A percentile compares a stretch with the other conserved stretches of the same genome.
These are phyloP conservation scores for Lepidocyrtoides sp. DNA, from an alignment of 2,888 invertebrate species.

Conservation along the genomic window DNA sequence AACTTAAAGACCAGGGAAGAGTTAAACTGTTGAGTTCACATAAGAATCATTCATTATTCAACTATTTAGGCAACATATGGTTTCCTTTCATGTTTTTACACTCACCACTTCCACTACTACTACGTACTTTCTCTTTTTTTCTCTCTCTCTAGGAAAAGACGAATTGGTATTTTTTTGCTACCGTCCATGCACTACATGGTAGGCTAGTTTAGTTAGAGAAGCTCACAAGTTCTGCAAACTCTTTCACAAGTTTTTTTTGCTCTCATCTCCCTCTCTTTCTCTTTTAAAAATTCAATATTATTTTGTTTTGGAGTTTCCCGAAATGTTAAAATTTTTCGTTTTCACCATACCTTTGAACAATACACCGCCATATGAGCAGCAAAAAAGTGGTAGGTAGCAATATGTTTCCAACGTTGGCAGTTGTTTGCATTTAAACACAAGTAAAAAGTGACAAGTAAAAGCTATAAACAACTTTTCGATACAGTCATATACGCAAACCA, in stretches of 20 bases:
- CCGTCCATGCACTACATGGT: too few species aligned
- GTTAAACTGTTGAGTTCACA: constrained; percentile 57
- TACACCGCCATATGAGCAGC: neutral
- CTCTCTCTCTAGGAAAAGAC: too few species aligned
- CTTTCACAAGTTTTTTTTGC: neutral
- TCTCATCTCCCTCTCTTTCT: too few species aligned
- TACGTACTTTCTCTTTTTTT: neutral
- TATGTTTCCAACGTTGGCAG: neutral
- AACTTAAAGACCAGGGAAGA: constrained; percentile 13
- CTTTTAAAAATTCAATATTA: constrained; percentile 8
- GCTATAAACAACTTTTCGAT: neutral
- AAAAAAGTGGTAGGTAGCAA: neutral
- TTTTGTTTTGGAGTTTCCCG: constrained; percentile 16
- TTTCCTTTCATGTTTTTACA: constrained; percentile 50
- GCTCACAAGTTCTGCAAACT: neutral
- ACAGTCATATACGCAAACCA: neutral
- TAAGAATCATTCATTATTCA: constrained; percentile 81
- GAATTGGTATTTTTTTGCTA: neutral
- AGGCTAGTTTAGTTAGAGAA: neutral
- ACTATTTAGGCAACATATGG: constrained; percentile 72
- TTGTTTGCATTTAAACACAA: neutral
- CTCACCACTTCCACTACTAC: neutral
- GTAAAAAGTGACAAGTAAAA: neutral
- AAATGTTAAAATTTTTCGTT: neutral
- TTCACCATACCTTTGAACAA: neutral